Evolutionary conservation across 2,797 vertebrate genomes (phyloP).

Genomic region (Ciconia nigra): DNA sequence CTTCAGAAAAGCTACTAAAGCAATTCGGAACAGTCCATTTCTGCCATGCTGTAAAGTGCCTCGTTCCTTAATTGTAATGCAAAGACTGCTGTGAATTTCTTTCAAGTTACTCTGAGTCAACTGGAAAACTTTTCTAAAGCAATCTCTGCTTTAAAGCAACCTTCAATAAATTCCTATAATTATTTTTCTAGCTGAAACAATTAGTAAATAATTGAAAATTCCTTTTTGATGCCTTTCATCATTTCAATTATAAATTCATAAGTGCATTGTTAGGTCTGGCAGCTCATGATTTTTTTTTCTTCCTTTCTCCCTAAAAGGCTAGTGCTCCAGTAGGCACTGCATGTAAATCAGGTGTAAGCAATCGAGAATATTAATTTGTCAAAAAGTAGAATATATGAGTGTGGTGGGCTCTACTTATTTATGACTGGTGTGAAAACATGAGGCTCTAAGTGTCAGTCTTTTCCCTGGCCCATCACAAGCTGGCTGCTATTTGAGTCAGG

Average conservation of each 20-base stretch:
- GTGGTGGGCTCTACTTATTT: background rate
- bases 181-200: slow-evolving; percentile 39
- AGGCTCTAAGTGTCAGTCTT: background rate
- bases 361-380: background rate
- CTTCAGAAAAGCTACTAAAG: background rate
- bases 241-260: slow-evolving; percentile 37
- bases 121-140: background rate
- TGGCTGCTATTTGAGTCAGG: background rate
- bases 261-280: slow-evolving; percentile 18
- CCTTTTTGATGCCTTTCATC: background rate
- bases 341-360: slow-evolving; percentile 3
- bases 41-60: background rate
- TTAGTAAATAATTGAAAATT: slow-evolving; percentile 57
- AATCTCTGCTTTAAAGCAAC: background rate
- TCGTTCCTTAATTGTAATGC: background rate
- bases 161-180: slow-evolving; percentile 11
- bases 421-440: background rate
- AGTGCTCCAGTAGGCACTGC: background rate
- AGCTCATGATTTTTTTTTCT: background rate
- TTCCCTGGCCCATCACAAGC: background rate
- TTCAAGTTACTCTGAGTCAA: background rate
- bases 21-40: background rate
- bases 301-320: background rate
- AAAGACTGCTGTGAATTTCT: background rate
- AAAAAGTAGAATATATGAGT: background rate